These are phyloP conservation scores for Erpetoichthys calabaricus DNA, from an alignment of 2,797 vertebrate genomes.

Conservation along the genomic window DNA sequence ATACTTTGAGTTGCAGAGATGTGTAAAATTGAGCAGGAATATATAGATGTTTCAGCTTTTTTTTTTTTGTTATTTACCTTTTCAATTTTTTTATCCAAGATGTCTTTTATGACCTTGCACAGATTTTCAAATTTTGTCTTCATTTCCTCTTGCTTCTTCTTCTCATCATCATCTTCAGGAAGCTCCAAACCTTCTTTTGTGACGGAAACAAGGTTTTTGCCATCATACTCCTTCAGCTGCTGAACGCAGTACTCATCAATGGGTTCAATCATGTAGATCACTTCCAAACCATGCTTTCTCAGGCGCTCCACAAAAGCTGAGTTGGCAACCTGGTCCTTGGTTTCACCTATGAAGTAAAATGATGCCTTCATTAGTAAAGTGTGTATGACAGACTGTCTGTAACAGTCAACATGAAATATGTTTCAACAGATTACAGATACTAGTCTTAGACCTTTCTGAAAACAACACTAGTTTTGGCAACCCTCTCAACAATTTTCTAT, in stretches of 20 bases:
- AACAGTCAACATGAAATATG: neutral
- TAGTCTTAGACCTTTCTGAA: too few species aligned
- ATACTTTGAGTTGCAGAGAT: too few species aligned
- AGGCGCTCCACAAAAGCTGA: constrained; percentile 69
- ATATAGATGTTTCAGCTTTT: too few species aligned
- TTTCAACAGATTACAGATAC: too few species aligned
- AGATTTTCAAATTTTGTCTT: constrained; percentile 78
- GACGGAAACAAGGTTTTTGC: constrained; percentile 79
- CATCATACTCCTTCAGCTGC: constrained; percentile 76
- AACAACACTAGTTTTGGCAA: too few species aligned
- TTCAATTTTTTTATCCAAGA: constrained; percentile 86
- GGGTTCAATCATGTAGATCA: constrained; percentile 73
- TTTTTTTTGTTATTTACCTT: constrained; percentile 47
- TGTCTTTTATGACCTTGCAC: constrained; percentile 94
- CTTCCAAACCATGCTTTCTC: constrained; percentile 63
- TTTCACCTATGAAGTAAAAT: constrained; percentile 44
- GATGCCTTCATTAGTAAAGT: neutral
- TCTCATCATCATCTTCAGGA: constrained; percentile 63
- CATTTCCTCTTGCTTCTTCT: constrained; percentile 79
- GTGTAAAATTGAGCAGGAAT: too few species aligned
- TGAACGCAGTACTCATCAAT: constrained; percentile 68
- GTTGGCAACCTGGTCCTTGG: constrained; percentile 70
- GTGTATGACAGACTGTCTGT: neutral
- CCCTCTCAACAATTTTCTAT: too few species aligned
- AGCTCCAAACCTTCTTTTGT: constrained; percentile 73